Evolutionary conservation across 2,888 invertebrate genomes (phyloP).

Genomic region (Dasypogon diadema): DNA sequence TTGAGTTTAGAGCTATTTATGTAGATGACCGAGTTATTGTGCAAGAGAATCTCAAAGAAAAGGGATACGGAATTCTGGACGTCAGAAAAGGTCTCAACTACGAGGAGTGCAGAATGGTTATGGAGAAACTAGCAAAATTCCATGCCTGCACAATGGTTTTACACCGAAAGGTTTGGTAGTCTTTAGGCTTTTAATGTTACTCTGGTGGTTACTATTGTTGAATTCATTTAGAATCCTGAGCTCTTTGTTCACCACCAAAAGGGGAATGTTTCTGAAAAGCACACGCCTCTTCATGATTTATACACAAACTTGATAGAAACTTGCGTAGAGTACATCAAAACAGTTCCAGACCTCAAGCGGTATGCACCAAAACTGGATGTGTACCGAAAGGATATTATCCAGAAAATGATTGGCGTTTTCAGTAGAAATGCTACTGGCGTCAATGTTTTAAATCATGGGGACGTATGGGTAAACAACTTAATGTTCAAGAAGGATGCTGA

Average conservation of each 20-base stretch:
- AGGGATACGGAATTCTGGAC: conserved; percentile 70
- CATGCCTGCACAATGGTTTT: conserved; percentile 71
- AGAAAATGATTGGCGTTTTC: conserved; percentile 61
- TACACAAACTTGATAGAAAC: conserved; percentile 59
- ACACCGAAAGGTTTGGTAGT: conserved; percentile 70
- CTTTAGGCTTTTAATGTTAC: too few relatives aligned
- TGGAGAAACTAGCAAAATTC: conserved; percentile 70
- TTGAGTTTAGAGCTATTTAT: conserved; percentile 59
- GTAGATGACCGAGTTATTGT: conserved; percentile 63
- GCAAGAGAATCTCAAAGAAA: conserved; percentile 70
- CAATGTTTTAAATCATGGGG: conserved; percentile 70
- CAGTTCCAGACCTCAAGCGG: conserved; percentile 57
- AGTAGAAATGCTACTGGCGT: conserved; percentile 60
- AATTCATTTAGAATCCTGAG: conserved; percentile 59
- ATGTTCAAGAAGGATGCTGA: conserved; percentile 66
- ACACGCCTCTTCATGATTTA: conserved; percentile 61
- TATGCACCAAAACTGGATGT: conserved; percentile 59
- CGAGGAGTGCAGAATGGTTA: conserved; percentile 68
- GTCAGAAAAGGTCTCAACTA: conserved; percentile 70
- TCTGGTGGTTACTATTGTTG: neutral
- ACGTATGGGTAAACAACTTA: conserved; percentile 70
- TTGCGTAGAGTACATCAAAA: conserved; percentile 60
- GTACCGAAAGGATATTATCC: conserved; percentile 59
- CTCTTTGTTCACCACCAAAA: conserved; percentile 60
- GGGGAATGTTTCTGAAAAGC: conserved; percentile 60